These are phyloP conservation scores for Actinemys pallida DNA, from an alignment of 2,113 vertebrate genomes.

Conservation along the genomic window DNA sequence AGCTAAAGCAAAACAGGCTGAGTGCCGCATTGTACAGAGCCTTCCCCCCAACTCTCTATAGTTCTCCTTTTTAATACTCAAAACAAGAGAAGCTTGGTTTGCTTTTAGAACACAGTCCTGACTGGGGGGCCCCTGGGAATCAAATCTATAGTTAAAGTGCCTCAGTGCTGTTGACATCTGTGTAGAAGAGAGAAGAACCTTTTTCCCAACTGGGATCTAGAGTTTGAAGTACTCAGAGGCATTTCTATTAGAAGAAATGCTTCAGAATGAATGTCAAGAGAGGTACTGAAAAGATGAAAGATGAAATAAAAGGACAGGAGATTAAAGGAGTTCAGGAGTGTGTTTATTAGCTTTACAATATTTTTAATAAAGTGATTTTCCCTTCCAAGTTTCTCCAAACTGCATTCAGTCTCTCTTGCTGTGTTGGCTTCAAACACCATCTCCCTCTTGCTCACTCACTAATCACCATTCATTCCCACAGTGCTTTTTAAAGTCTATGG, in stretches of 20 bases:
- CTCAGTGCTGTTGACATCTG: background rate
- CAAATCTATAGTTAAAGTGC: background rate
- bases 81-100: background rate
- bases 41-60: background rate
- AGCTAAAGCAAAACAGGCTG: background rate
- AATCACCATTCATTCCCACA: fast-evolving
- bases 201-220: background rate
- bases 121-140: too few relatives aligned
- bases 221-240: fast-evolving
- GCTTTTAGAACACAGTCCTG: background rate
- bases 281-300: background rate
- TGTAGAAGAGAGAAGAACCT: fast-evolving
- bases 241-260: background rate
- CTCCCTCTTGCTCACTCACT: fast-evolving
- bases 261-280: background rate
- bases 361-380: background rate
- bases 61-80: background rate
- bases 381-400: background rate
- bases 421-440: background rate
- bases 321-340: background rate
- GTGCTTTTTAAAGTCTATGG: background rate
- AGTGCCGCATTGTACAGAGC: background rate
- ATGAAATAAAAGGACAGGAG: background rate
- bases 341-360: background rate
- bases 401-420: background rate